Evolutionary conservation across 2,113 vertebrate species (phyloP).

Genomic region (Hemicordylus capensis): DNA sequence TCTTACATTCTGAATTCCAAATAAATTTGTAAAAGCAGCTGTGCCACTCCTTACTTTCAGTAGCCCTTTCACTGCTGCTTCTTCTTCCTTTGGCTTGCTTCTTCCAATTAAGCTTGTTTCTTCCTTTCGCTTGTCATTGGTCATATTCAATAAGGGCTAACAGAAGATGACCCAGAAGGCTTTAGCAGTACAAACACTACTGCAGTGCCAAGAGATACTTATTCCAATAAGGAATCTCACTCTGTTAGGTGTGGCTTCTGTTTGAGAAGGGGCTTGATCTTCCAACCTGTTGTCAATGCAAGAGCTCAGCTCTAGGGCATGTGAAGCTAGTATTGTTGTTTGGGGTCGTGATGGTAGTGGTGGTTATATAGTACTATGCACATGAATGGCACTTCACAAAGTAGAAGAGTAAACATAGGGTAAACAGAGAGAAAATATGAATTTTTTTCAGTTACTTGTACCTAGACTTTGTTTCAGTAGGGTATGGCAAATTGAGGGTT

Average conservation of each 20-base stretch:
- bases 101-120: neutral
- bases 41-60: neutral
- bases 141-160: neutral
- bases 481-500: too few relatives aligned
- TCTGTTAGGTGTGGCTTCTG: neutral
- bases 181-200: neutral
- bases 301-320: neutral
- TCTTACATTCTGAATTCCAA: slow-evolving; percentile 10
- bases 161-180: neutral
- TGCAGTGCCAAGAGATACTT: neutral
- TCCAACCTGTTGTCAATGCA: neutral
- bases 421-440: too few relatives aligned
- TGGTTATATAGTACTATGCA: too few relatives aligned
- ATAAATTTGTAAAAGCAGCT: neutral
- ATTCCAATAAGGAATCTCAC: neutral
- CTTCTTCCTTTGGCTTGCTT: neutral
- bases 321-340: neutral
- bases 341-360: too few relatives aligned
- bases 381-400: too few relatives aligned
- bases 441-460: too few relatives aligned
- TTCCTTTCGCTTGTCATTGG: neutral
- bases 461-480: too few relatives aligned
- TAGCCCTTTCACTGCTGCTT: neutral
- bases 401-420: too few relatives aligned
- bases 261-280: neutral